Evolutionary conservation across 2,888 invertebrate species (phyloP).

Genomic region (Nycteola revayana): DNA sequence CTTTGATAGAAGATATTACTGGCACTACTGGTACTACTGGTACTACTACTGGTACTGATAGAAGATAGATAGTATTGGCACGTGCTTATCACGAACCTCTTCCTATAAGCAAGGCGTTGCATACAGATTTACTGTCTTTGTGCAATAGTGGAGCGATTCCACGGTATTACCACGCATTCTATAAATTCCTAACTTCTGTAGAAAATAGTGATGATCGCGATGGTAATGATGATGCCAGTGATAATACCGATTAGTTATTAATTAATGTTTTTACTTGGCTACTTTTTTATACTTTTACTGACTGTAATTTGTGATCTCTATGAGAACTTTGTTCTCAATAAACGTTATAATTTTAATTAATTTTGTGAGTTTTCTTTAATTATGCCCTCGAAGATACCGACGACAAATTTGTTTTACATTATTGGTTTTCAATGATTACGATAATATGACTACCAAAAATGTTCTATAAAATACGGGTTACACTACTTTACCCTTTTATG

Average conservation of each 20-base stretch:
- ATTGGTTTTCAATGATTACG: constrained; percentile 4
- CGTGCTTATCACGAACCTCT: constrained; percentile 10
- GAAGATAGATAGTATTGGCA: too few relatives aligned
- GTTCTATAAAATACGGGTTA: constrained; percentile 5
- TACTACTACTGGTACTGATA: too few relatives aligned
- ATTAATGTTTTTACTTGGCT: constrained; percentile 5
- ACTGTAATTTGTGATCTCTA: constrained; percentile 6
- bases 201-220: constrained; percentile 2
- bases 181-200: constrained; percentile 1
- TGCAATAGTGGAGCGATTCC: constrained; percentile 11
- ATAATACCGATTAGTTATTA: constrained; percentile 5
- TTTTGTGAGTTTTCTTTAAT: constrained; percentile 1
- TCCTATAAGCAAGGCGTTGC: constrained; percentile 11
- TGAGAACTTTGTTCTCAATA: constrained; percentile 5
- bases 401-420: constrained; percentile 5
- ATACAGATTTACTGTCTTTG: constrained; percentile 9
- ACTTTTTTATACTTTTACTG: constrained; percentile 5
- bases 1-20: constrained; percentile 6
- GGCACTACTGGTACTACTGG: too few relatives aligned
- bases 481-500: constrained; percentile 8
- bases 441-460: constrained; percentile 3
- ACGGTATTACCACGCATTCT: constrained; percentile 7
- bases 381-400: constrained; percentile 1
- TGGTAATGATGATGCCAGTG: constrained; percentile 2
- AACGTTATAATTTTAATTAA: constrained; percentile 2